Evolutionary conservation across 2,797 vertebrate genomes (phyloP).

Genomic region (Protosalanx chinensis): DNA sequence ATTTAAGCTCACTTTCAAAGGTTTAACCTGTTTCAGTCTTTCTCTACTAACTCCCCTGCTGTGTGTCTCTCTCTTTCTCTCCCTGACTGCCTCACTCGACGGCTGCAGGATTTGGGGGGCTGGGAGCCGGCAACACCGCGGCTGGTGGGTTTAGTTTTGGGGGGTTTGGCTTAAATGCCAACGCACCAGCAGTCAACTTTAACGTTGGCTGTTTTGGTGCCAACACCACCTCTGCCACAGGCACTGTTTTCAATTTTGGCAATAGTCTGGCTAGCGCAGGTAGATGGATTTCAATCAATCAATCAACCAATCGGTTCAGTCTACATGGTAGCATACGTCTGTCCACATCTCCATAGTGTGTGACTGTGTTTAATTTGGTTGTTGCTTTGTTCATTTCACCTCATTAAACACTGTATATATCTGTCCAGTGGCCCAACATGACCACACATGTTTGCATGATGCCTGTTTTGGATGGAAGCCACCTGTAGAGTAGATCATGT

Average conservation of each 20-base stretch:
- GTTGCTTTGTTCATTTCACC: background rate
- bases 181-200: slow-evolving; percentile 91
- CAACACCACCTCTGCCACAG: slow-evolving; percentile 85
- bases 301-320: slow-evolving; percentile 27
- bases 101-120: slow-evolving; percentile 96
- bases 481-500: background rate
- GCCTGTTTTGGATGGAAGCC: background rate
- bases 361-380: background rate
- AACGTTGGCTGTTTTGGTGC: slow-evolving; percentile 95
- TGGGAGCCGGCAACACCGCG: slow-evolving; percentile 88
- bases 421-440: background rate
- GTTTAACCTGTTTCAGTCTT: slow-evolving; percentile 3
- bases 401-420: background rate
- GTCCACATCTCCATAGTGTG: background rate
- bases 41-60: slow-evolving; percentile 67
- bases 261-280: slow-evolving; percentile 96
- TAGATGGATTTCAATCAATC: slow-evolving; percentile 69
- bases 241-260: slow-evolving; percentile 95
- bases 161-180: slow-evolving; percentile 94
- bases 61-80: slow-evolving; percentile 75
- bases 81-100: slow-evolving; percentile 72
- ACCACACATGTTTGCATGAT: slow-evolving; percentile 18
- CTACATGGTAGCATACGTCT: slow-evolving; percentile 18
- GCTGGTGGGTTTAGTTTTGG: slow-evolving; percentile 98
- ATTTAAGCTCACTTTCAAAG: background rate